Evolutionary conservation across 2,113 vertebrate genomes (phyloP).

Genomic region (Petroica traversi): DNA sequence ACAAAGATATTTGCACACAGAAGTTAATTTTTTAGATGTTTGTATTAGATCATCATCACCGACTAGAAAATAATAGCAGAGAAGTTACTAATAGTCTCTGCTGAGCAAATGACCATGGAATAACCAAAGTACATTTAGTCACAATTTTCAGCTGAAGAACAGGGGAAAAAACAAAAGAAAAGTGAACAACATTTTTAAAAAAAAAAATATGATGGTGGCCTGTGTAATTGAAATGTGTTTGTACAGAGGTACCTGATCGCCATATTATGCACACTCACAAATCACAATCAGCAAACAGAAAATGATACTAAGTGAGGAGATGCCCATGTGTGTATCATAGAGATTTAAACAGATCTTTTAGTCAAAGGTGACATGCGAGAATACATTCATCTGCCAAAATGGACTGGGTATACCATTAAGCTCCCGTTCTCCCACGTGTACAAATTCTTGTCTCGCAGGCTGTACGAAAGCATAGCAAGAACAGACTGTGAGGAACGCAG

Average conservation of each 20-base stretch:
- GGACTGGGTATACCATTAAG: constrained; percentile 83
- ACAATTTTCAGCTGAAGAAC: not conserved
- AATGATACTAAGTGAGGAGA: not conserved
- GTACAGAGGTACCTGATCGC: not conserved
- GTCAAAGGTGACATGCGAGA: not conserved
- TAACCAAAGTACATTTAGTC: not conserved
- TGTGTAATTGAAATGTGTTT: not conserved
- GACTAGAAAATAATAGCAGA: not conserved
- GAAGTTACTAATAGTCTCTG: not conserved
- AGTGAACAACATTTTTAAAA: not conserved
- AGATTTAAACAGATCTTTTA: not conserved
- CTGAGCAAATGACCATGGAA: not conserved
- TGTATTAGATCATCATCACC: not conserved
- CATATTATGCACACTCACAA: not conserved
- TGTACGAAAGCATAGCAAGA: constrained; percentile 93
- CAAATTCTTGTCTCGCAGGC: constrained; percentile 81
- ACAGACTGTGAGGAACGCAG: constrained; percentile 82
- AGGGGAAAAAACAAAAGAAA: not conserved
- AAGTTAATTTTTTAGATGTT: not conserved
- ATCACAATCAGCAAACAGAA: not conserved
- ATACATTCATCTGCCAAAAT: constrained; percentile 68
- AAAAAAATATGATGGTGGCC: not conserved
- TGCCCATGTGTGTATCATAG: rapidly evolving
- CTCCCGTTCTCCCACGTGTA: constrained; percentile 90
- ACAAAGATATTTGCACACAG: not conserved